These are phyloP conservation scores for Leucopsar rothschildi DNA, from an alignment of 2,113 vertebrate genomes.

Conservation along the genomic window DNA sequence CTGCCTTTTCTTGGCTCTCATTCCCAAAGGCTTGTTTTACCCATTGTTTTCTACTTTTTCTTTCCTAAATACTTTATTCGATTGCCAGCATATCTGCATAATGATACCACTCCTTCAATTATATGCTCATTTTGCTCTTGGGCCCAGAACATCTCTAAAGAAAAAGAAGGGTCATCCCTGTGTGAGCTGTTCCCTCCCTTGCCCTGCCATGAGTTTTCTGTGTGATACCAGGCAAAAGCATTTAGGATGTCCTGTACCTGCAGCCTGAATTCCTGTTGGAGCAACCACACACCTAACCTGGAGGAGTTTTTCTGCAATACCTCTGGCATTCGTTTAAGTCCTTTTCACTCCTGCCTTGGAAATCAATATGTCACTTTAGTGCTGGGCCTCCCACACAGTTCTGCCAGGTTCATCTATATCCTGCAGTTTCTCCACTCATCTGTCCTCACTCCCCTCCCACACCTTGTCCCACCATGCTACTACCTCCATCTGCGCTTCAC, in stretches of 20 bases:
- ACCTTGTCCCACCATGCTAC: not conserved
- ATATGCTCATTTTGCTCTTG: not conserved
- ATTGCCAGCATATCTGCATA: not conserved
- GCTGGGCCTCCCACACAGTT: not conserved
- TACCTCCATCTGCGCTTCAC: not conserved
- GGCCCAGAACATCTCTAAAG: not conserved
- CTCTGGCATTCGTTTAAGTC: not conserved
- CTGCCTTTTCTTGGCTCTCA: not conserved
- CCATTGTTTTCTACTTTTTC: not conserved
- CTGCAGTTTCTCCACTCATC: not conserved
- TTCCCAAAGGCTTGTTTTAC: not conserved
- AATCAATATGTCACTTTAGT: not conserved
- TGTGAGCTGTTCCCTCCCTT: not conserved
- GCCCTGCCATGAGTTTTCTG: not conserved
- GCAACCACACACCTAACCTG: not conserved
- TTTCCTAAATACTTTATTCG: not conserved
- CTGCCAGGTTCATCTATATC: not conserved
- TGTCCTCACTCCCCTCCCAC: not conserved
- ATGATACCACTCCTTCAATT: not conserved
- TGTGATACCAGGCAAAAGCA: not conserved
- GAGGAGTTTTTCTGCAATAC: not conserved
- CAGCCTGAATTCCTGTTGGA: not conserved
- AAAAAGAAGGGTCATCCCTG: not conserved
- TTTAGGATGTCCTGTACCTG: not conserved
- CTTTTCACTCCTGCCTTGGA: not conserved